Conservation (phyloP, 1,140 invertebrate genomes). For the Leptinotarsa undecemlineata region DNA sequence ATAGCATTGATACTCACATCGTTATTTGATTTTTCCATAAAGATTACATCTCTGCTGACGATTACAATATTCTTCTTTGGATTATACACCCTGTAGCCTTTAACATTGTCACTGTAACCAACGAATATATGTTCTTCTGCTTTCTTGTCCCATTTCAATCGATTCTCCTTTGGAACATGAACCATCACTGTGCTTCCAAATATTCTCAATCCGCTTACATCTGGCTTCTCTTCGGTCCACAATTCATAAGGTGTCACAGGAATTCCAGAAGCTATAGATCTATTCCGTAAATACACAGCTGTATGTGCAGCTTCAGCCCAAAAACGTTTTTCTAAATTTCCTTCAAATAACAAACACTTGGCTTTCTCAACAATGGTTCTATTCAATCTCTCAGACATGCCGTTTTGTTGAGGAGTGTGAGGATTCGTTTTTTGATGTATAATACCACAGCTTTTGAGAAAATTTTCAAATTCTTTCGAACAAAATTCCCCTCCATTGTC, state of each 20-base stretch:
- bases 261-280: constrained; percentile 38
- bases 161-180: constrained; percentile 45
- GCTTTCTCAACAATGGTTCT: constrained; percentile 53
- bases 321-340: constrained; percentile 46
- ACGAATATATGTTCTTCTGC: constrained; percentile 41
- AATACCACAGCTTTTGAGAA: constrained; percentile 43
- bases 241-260: constrained; percentile 39
- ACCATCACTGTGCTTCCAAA: constrained; percentile 49
- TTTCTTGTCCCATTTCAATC: constrained; percentile 44
- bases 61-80: not conserved
- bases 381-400: constrained; percentile 53
- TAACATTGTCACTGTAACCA: constrained; percentile 32
- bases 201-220: constrained; percentile 45
- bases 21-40: constrained; percentile 42
- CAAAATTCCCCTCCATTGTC: constrained; percentile 46
- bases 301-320: constrained; percentile 57
- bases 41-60: constrained; percentile 12
- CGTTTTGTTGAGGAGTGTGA: constrained; percentile 56
- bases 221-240: constrained; percentile 43
- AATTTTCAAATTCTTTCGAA: constrained; percentile 40
- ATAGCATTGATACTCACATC: not conserved
- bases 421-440: constrained; percentile 40
- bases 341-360: constrained; percentile 52
- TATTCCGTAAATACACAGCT: constrained; percentile 55
- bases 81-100: constrained; percentile 11